phyloP scores from a whole-genome alignment of 2,888 invertebrate genomes.

The Parnassius apollo region DNA sequence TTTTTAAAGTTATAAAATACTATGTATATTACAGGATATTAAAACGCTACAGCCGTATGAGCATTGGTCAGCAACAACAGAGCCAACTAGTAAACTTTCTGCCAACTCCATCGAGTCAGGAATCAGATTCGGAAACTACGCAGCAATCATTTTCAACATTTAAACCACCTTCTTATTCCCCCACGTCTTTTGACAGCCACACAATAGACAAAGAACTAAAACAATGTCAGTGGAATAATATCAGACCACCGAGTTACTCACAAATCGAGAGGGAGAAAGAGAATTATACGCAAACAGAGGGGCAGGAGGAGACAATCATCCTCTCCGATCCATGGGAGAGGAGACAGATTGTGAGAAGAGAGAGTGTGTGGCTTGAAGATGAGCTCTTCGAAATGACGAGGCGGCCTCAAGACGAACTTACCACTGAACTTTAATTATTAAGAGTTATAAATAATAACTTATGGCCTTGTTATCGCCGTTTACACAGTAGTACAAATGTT shows the following conservation, averaged over 20 bases:
- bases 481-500: slow-evolving; percentile 20
- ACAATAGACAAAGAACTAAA: slow-evolving; percentile 65
- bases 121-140: slow-evolving; percentile 64
- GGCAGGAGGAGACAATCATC: slow-evolving; percentile 63
- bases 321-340: slow-evolving; percentile 76
- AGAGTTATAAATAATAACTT: slow-evolving; percentile 8
- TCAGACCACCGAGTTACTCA: slow-evolving; percentile 76
- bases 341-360: slow-evolving; percentile 69
- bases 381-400: slow-evolving; percentile 92
- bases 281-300: slow-evolving; percentile 67
- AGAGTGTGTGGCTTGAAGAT: slow-evolving; percentile 87
- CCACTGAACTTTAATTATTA: slow-evolving; percentile 86
- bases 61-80: slow-evolving; percentile 77
- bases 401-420: slow-evolving; percentile 93
- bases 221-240: slow-evolving; percentile 80
- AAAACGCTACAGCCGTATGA: slow-evolving; percentile 84
- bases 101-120: slow-evolving; percentile 80
- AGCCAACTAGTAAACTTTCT: slow-evolving; percentile 89
- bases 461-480: slow-evolving; percentile 4
- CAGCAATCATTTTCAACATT: slow-evolving; percentile 76
- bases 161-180: slow-evolving; percentile 75
- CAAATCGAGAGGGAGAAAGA: slow-evolving; percentile 24
- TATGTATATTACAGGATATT: slow-evolving; percentile 68
- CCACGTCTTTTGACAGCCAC: slow-evolving; percentile 74
- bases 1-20: too few species aligned